Evolutionary conservation across 2,888 invertebrate genomes (phyloP), one percentile per base, ranked within the genome.

Genomic region (Nomada flava): DNA sequence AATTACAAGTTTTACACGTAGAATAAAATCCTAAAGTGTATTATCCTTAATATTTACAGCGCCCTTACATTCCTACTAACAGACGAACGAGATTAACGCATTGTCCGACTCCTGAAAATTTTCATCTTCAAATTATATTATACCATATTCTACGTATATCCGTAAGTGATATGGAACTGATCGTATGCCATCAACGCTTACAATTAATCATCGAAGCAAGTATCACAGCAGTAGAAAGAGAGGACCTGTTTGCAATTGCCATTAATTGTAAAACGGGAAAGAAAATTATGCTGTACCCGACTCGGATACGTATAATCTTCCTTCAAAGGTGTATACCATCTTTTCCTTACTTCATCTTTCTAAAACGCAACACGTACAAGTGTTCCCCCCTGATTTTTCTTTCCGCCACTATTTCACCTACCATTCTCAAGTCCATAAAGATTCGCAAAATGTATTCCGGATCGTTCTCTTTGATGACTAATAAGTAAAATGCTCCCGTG

Each of bases 391-490:
- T 96, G 86, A 98, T 96, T 94, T 96, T 96, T 89, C 99, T 95
- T 86, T 96, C 96, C 79, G 96, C 94, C 72, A 98, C 94, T 81
- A 95, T 94, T 71, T 95, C 93, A 87, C 95, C 96, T 72, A 92
- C 91, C 91, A 97, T 97, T 53, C 96, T 95, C 69, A 95, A 91
- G 36, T 91, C 87, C 67, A 92, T 86, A 94, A 98, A 95, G 63
- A 95, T 94, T 62, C 94, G 89, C 74, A 95, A 94, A 70, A 98
- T 96, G 91, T 96, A 96, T 55, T 95, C 93, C 53, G 97, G 97
- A 93, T 97, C 96, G 95, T 99, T 99, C 93, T 98, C 98, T 94
- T 97, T 96, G 82, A 99, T 96, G 42, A 98, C 95, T 67, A 99
- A 95, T 86, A 99, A 94, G 94, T 99, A 99, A 94, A 98, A 97